Base-by-base conservation (phyloP, 2,888 invertebrate genomes). In the Mesoligia furuncula region DNA sequence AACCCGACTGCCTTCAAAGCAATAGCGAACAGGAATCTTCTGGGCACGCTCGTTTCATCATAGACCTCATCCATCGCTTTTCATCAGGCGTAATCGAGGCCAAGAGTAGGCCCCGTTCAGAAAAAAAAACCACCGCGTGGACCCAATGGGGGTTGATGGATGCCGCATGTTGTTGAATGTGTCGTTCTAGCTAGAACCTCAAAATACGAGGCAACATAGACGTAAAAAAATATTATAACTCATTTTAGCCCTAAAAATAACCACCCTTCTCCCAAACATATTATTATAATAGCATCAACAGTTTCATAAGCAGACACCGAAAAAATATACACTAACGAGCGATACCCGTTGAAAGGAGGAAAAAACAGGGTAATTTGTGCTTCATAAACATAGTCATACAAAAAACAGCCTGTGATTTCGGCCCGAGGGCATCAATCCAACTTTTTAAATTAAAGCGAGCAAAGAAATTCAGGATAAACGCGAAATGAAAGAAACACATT, bases 401-500 rank as follows among this genome's bases (percentile, higher is more conserved):
- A 91, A 92, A 90, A 90, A 81, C 77, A 72, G 51, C 67, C 85
- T 85, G 88, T 90, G 90, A 91, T 89, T 79, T 88, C 85, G 59
- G 85, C 90, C 89, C 83, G 87, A 87, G 91, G 93, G 87, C 93
- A 92, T 93, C 95, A 95, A 95, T 95, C 93, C 93, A 95, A 95
- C 94, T 95, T 95, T 95, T 95, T 93, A 95, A 95, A 95, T 95
- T 95, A 95, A 94, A 94, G 90, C 90, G 89, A 91, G 89, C 89
- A 92, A 93, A 93, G 92, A 92, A 93, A 91, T 88, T 91, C 88
- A 73, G 85, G 89, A 91, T 91, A 87, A 90, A 88, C 85, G 84
- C 82, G 88, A 82, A 91, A 91, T 91, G 90, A 90, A 90, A 88
- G 88, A 91, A 90, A 91, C 88, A 91, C 88, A 88, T 88, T 88